Conservation (phyloP, 2,888 invertebrate species). For the Cerastis leucographa region DNA sequence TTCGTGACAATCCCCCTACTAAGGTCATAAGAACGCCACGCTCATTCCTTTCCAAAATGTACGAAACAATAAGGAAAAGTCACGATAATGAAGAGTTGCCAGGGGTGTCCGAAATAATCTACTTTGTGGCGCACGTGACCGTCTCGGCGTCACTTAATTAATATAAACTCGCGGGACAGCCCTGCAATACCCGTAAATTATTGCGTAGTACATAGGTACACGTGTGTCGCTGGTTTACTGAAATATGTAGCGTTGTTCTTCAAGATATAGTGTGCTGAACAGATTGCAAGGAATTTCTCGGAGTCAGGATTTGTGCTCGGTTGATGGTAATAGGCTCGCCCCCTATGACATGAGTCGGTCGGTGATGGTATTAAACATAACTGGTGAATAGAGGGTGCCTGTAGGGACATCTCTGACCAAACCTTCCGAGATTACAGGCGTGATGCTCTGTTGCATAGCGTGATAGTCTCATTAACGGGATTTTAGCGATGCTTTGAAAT, state of each 20-base stretch:
- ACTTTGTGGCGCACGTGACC: slow-evolving; percentile 79
- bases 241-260: slow-evolving; percentile 28
- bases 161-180: slow-evolving; percentile 76
- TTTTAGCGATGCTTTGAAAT: neutral
- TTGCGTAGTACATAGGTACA: slow-evolving; percentile 41
- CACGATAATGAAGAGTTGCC: slow-evolving; percentile 71
- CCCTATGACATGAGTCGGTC: neutral
- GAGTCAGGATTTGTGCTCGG: neutral
- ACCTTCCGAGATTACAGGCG: neutral
- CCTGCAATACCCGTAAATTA: slow-evolving; percentile 62
- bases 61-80: slow-evolving; percentile 74
- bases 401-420: neutral
- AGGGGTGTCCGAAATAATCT: slow-evolving; percentile 78
- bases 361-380: neutral
- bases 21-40: slow-evolving; percentile 29
- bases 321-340: neutral
- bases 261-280: slow-evolving; percentile 19
- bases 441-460: neutral
- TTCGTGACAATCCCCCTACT: neutral
- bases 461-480: neutral
- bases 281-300: slow-evolving; percentile 21
- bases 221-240: slow-evolving; percentile 37
- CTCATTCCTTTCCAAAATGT: slow-evolving; percentile 47
- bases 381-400: neutral
- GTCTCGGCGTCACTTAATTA: slow-evolving; percentile 74